Evolutionary conservation across 2,888 invertebrate genomes (phyloP), one percentile per base, ranked within the genome.

Genomic region (Mermis nigrescens): DNA sequence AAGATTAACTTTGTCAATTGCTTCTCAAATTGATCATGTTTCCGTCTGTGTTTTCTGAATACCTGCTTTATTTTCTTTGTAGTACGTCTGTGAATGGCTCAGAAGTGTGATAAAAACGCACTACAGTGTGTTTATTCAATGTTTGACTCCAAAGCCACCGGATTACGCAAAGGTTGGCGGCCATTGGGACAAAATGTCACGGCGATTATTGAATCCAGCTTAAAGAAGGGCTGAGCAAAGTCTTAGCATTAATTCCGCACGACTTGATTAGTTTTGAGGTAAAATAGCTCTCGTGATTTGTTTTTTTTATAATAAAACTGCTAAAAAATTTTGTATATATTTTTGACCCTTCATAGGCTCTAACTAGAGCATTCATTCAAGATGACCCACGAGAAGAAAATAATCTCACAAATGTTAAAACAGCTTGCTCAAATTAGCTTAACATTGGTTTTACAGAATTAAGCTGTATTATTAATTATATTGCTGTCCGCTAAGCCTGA

Each of bases 171-270:
- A 90, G 66, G 88, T 94, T 63, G 94, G 92, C 28, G 94, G 94
- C 2, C 89, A 92, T 74, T 95, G 94, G 84, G 76, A 77, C 62
- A 73, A 72, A 2, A 64, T 75, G 51, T 70, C 73, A 19, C 71
- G 72, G 38, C 65, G 74, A 69, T 88, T 90, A n/a, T n/a, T n/a
- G n/a, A 1, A 84, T 86, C 45, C 91, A 94, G 71, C 80, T 95
- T 26, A 89, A 88, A 74, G 92, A 98, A 72, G 95, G 94, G 1
- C 79, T 95, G 46, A 86, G 89, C 73, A 81, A 92, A 62, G 78
- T 98, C 54, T 88, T 94, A 72, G 94, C 94, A 72, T 77, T 98
- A 63, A 90, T 95, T 32, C 95, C 98, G 0, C 98, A 98, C 73
- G 94, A 95, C 67, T 86, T 98, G 29, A 87, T 99, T 64, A 88